phyloP scores from a whole-genome alignment of 2,113 vertebrate species.

The Lepisosteus oculatus region DNA sequence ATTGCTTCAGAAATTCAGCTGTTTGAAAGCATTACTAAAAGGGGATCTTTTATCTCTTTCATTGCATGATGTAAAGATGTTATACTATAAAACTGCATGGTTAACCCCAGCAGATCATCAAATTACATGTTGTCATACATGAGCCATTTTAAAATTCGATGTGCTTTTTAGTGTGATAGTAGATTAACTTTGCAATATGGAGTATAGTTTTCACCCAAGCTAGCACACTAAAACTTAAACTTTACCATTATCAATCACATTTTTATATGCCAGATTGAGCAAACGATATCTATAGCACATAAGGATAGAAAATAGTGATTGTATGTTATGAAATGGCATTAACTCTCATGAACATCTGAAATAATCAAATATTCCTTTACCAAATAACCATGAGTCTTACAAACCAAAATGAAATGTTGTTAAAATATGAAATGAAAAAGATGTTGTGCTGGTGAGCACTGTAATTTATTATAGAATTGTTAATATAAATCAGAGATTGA shows the following conservation, averaged over 20 bases:
- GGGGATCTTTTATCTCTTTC: constrained; percentile 33
- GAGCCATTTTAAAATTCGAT: constrained; percentile 40
- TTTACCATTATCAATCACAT: constrained; percentile 47
- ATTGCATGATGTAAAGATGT: constrained; percentile 36
- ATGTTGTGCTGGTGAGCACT: not conserved
- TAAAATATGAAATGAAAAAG: not conserved
- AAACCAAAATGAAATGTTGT: not conserved
- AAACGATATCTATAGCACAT: constrained; percentile 36
- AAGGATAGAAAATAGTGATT: constrained; percentile 52
- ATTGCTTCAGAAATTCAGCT: not conserved
- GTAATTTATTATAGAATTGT: not conserved
- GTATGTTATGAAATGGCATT: constrained; percentile 48
- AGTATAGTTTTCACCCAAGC: constrained; percentile 16
- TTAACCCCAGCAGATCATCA: constrained; percentile 32
- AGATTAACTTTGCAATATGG: constrained; percentile 37
- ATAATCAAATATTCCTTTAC: constrained; percentile 32
- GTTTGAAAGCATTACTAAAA: constrained; percentile 24
- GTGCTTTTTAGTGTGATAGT: constrained; percentile 37
- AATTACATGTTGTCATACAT: constrained; percentile 54
- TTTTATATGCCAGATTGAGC: constrained; percentile 56
- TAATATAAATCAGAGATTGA: constrained; percentile 3
- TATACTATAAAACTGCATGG: constrained; percentile 35
- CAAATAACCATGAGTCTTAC: not conserved
- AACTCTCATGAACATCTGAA: constrained; percentile 32
- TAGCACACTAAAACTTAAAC: constrained; percentile 21